phyloP scores from a whole-genome alignment of 2,888 invertebrate species.

The Drosophila paracracens region DNA sequence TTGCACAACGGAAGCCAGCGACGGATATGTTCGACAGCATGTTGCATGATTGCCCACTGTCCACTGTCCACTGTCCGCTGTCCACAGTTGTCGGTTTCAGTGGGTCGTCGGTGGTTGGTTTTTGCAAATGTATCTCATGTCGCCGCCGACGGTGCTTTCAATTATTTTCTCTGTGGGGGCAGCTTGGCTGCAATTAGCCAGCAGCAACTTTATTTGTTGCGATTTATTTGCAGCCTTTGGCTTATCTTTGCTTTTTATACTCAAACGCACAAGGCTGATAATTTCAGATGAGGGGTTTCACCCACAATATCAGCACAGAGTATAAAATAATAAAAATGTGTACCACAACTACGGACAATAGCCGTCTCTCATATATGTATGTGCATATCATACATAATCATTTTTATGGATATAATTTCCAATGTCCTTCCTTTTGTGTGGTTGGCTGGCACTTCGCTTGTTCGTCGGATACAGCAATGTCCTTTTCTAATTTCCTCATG shows the following conservation, averaged over 20 bases:
- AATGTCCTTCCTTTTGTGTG: constrained; percentile 75
- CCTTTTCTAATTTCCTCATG: constrained; percentile 83
- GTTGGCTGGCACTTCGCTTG: constrained; percentile 27
- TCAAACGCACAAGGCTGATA: constrained; percentile 74
- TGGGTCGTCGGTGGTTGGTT: constrained; percentile 38
- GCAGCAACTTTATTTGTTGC: constrained; percentile 63
- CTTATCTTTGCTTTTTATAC: constrained; percentile 83
- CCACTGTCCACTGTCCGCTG: constrained; percentile 31
- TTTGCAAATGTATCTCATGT: constrained; percentile 70
- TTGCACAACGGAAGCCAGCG: constrained; percentile 67
- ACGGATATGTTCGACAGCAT: constrained; percentile 82
- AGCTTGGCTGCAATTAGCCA: constrained; percentile 68
- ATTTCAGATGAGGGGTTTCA: constrained; percentile 22
- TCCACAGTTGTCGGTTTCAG: constrained; percentile 19
- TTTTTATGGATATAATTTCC: constrained; percentile 84
- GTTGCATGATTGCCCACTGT: constrained; percentile 63
- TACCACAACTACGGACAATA: constrained; percentile 47
- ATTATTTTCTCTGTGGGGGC: constrained; percentile 25
- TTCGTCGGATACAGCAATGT: constrained; percentile 79
- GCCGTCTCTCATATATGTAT: not conserved
- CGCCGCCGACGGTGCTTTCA: constrained; percentile 36
- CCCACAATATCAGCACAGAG: constrained; percentile 73
- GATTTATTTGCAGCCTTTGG: constrained; percentile 66
- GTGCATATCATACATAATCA: constrained; percentile 46
- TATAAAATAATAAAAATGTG: constrained; percentile 65